Evolutionary conservation across 2,113 vertebrate genomes (phyloP).

Genomic region (Pampusana beccarii): DNA sequence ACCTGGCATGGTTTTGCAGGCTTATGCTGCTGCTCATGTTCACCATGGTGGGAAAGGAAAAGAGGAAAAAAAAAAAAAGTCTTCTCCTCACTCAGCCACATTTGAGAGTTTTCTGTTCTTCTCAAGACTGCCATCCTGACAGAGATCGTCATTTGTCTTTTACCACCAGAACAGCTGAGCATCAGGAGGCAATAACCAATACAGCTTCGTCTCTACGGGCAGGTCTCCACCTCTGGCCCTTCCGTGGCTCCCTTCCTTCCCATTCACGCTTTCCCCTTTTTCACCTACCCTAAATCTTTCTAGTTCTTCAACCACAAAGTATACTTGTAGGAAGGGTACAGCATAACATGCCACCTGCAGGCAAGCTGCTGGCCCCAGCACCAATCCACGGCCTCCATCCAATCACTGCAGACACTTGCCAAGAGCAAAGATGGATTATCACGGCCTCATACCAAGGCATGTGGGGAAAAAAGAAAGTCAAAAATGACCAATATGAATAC

Average conservation of each 20-base stretch:
- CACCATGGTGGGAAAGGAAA: not conserved
- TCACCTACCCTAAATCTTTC: not conserved
- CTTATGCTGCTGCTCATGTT: not conserved
- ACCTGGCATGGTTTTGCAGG: not conserved
- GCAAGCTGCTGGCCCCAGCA: not conserved
- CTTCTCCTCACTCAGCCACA: not conserved
- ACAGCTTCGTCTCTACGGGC: accelerated
- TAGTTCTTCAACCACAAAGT: not conserved
- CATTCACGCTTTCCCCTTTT: not conserved
- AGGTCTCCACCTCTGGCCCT: not conserved
- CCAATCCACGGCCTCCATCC: accelerated
- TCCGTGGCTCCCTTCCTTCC: not conserved
- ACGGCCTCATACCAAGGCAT: accelerated
- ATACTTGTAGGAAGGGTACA: not conserved
- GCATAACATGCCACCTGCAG: not conserved
- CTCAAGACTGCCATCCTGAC: not conserved
- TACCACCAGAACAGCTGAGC: not conserved
- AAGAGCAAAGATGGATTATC: not conserved
- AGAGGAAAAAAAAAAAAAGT: not conserved
- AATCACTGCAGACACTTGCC: not conserved
- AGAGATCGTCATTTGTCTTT: not conserved
- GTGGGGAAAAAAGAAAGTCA: not conserved
- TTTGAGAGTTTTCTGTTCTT: not conserved
- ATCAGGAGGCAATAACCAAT: not conserved
- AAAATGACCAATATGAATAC: not conserved